Evolutionary conservation across 2,888 invertebrate species (phyloP).

Genomic region (Cyclophora albipunctata): DNA sequence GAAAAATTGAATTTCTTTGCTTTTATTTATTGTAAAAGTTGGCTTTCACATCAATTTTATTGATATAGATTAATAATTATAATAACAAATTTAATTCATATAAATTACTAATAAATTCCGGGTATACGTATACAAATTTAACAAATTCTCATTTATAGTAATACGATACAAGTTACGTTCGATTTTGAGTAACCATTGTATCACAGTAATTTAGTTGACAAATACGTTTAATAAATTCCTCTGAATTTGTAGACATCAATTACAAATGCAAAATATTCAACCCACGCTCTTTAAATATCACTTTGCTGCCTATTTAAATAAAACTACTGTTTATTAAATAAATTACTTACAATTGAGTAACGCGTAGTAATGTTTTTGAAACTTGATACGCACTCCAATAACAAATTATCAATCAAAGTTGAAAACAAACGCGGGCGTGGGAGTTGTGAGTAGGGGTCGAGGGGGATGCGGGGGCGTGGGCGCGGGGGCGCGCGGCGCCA

Average conservation of each 20-base stretch:
- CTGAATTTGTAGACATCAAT: too few species aligned
- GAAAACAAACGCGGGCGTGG: slow-evolving; percentile 66
- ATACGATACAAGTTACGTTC: too few species aligned
- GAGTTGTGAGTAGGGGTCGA: slow-evolving; percentile 26
- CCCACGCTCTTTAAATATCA: too few species aligned
- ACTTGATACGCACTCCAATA: slow-evolving; percentile 61
- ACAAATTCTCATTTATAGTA: too few species aligned
- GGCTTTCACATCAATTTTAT: neutral
- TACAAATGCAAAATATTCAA: too few species aligned
- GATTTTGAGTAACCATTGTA: too few species aligned
- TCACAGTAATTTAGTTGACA: too few species aligned
- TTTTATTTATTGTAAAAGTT: too few species aligned
- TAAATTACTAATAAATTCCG: neutral
- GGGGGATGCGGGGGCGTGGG: slow-evolving; percentile 17
- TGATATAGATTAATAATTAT: neutral
- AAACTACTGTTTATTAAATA: too few species aligned
- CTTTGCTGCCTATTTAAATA: too few species aligned
- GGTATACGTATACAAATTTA: too few species aligned
- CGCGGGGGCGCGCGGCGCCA: slow-evolving; percentile 47
- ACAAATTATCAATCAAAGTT: slow-evolving; percentile 75
- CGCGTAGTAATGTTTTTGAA: slow-evolving; percentile 43
- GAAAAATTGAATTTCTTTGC: neutral
- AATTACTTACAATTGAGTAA: slow-evolving; percentile 13
- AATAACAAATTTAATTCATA: neutral
- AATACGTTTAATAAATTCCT: too few species aligned